Evolutionary conservation across 2,113 vertebrate genomes (phyloP), one percentile per base, ranked within the genome.

Genomic region (Greenwoodochromis staneri): DNA sequence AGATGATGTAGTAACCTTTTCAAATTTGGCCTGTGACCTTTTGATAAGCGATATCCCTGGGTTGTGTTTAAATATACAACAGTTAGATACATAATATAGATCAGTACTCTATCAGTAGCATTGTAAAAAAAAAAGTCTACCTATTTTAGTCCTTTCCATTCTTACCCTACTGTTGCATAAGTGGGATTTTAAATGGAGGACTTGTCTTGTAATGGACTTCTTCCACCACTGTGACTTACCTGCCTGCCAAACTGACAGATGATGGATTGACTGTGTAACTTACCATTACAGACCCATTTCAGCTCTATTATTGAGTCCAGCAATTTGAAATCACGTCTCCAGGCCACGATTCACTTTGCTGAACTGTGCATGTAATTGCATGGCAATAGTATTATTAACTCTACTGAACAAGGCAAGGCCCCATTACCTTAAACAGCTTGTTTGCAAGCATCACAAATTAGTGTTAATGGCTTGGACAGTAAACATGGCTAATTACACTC

Each of bases 361-460:
- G 63, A 85, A 87, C 13, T 42, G 13, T 45, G 34, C 27, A 34
- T 89, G 86, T 81, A 66, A 88, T 88, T 83, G 21, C 16, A 53
- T 40, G 29, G 27, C 69, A 81, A 11, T 21, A 31, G 10, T 61
- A 51, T 78, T 53, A 85, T 90, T 82, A 89, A 85, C 42, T 83
- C 42, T 24, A 31, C 42, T 83, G 19, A 90, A 86, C 31, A 45
- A 88, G 69, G 14, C 78, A 4, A 42, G 27, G 53, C 27, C 59
- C 54, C 81, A 80, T 92, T 89, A 71, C 76, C 57, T 89, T 83
- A 78, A 87, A 84, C 53, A 83, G 29, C 66, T 86, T 89, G 83
- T 91, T 94, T 89, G 61, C 90, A 80, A 81, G 78, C 76, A 82
- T 86, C 53, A 87, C 89, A 87, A 84, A 90, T 88, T 80, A 90